A percentile compares a stretch with the other conserved stretches of the same genome.
phyloP scores from a whole-genome alignment of 2,113 vertebrate species.

The Aramus guarauna region DNA sequence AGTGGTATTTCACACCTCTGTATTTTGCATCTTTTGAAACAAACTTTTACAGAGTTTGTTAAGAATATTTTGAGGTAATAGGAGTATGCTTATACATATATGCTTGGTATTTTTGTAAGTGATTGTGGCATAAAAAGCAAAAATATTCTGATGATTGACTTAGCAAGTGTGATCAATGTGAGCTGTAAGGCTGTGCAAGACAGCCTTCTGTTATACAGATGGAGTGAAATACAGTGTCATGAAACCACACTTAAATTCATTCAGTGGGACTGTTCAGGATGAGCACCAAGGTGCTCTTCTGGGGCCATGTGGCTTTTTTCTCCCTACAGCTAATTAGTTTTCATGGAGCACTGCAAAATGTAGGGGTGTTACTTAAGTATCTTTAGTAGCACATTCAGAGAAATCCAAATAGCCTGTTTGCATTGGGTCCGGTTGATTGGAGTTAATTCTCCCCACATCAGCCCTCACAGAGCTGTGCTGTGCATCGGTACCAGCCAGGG shows the following conservation, averaged over 20 bases:
- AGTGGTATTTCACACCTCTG: background rate
- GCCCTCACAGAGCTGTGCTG: too few relatives aligned
- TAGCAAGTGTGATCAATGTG: background rate
- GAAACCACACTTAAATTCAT: background rate
- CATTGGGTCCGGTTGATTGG: too few relatives aligned
- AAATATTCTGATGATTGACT: background rate
- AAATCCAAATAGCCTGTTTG: background rate
- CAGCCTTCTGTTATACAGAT: background rate
- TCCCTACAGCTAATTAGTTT: background rate
- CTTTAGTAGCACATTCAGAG: background rate
- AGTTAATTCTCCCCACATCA: too few relatives aligned
- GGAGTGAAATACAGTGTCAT: background rate
- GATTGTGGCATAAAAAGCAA: background rate
- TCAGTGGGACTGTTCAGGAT: background rate
- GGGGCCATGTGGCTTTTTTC: background rate
- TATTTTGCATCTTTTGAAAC: background rate
- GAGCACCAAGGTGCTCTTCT: background rate
- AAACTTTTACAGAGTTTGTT: background rate
- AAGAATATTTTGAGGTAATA: background rate
- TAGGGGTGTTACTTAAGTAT: background rate
- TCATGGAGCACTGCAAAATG: background rate
- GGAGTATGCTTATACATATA: background rate
- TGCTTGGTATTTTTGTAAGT: background rate
- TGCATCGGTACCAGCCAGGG: too few relatives aligned
- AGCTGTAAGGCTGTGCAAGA: background rate